Conservation (phyloP, 2,113 vertebrate species). For the Circaetus gallicus region DNA sequence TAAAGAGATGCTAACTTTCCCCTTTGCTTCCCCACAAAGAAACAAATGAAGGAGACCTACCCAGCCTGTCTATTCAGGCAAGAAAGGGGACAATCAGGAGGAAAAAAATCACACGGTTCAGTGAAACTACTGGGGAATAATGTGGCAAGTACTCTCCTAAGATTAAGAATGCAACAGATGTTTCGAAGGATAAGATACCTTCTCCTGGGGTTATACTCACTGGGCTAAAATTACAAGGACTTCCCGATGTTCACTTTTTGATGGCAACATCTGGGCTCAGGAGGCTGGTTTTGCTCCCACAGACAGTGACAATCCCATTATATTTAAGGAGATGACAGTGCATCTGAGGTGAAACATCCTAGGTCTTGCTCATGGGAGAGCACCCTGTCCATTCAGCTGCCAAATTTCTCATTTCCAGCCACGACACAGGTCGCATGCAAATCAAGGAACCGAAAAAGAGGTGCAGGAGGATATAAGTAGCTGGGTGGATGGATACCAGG, state of each 20-base stretch:
- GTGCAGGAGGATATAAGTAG: background rate
- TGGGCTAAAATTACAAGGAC: background rate
- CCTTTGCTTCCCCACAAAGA: background rate
- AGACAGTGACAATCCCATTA: background rate
- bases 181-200: background rate
- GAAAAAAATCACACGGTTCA: background rate
- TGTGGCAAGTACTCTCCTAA: background rate
- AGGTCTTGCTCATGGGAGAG: background rate
- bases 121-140: background rate
- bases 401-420: background rate
- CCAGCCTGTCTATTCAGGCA: background rate
- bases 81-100: background rate
- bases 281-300: background rate
- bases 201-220: background rate
- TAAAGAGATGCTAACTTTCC: background rate
- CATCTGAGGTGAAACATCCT: background rate
- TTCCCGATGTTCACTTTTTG: background rate
- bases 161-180: background rate
- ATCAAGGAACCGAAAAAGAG: background rate
- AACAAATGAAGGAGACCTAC: background rate
- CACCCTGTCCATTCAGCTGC: background rate
- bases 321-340: background rate
- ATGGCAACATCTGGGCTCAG: background rate
- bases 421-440: fast-evolving
- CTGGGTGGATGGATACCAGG: background rate